phyloP scores from a whole-genome alignment of 1,140 invertebrate species.

The Stegodyphus mimosarum region DNA sequence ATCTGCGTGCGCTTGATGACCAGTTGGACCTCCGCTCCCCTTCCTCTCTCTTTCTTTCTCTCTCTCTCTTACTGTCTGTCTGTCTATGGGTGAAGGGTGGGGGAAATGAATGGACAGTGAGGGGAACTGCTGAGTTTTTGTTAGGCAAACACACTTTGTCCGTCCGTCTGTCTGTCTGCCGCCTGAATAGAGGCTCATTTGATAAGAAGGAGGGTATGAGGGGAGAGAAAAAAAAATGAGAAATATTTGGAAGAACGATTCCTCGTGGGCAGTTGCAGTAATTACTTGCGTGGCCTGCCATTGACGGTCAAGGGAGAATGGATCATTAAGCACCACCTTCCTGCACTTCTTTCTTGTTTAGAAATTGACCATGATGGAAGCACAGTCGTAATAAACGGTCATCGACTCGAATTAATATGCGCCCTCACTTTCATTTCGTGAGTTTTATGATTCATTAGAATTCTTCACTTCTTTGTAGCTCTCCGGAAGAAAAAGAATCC shows the following conservation, averaged over 20 bases:
- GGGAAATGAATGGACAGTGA: conserved; percentile 39
- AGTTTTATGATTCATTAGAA: conserved; percentile 42
- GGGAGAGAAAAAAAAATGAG: conserved; percentile 26
- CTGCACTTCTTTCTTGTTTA: background rate
- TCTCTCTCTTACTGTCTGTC: background rate
- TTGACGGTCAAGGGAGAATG: conserved; percentile 30
- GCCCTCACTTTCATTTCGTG: background rate
- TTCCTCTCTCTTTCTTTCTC: background rate
- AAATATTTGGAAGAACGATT: conserved; percentile 48
- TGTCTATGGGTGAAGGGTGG: background rate
- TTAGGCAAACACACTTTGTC: conserved; percentile 56
- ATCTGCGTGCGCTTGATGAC: conserved; percentile 44
- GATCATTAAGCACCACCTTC: conserved; percentile 34
- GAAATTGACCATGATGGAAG: background rate
- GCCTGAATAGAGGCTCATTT: conserved; percentile 40
- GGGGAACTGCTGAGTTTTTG: conserved; percentile 32
- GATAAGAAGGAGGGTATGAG: conserved; percentile 9
- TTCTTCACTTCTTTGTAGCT: background rate
- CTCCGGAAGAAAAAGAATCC: background rate
- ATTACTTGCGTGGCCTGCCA: conserved; percentile 31
- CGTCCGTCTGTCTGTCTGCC: conserved; percentile 29
- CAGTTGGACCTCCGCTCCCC: conserved; percentile 41
- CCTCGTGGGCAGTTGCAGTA: conserved; percentile 53
- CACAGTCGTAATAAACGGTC: conserved; percentile 24
- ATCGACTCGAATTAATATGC: conserved; percentile 31